Evolutionary conservation across 35 echinoderm and acorn worm genomes (phyloP).

Genomic region (Apostichopus japonicus): DNA sequence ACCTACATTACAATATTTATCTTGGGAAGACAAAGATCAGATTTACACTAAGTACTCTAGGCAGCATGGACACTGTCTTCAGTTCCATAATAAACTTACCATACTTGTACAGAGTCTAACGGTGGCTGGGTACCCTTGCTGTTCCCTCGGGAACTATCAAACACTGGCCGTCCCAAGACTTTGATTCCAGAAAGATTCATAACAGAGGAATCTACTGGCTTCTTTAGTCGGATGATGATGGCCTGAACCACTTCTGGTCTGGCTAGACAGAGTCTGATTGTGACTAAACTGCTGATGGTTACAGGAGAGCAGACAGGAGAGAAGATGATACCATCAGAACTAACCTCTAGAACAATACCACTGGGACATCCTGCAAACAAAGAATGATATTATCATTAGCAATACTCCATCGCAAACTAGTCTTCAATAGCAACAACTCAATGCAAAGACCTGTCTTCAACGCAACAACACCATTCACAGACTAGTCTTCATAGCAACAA

Average conservation of each 20-base stretch:
- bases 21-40: too few species aligned
- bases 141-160: constrained; percentile 40
- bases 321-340: constrained; percentile 74
- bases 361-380: constrained; percentile 76
- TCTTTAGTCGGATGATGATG: constrained; percentile 75
- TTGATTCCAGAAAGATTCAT: constrained; percentile 89
- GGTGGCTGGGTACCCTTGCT: background rate
- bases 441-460: too few species aligned
- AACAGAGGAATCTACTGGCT: constrained; percentile 79
- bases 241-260: constrained; percentile 77
- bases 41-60: background rate
- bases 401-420: background rate
- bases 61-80: background rate
- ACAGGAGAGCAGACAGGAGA: constrained; percentile 86
- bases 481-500: too few species aligned
- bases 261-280: constrained; percentile 79
- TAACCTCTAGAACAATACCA: constrained; percentile 85
- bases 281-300: constrained; percentile 87
- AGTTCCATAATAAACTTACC: background rate
- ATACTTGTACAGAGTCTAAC: constrained; percentile 34
- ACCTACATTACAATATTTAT: too few species aligned
- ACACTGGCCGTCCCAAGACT: constrained; percentile 84
- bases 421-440: background rate
- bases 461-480: too few species aligned
- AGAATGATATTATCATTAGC: background rate